A percentile compares a stretch with the other conserved stretches of the same genome.
phyloP scores from a whole-genome alignment of 2,888 invertebrate genomes.

The Drosophila borborema region DNA sequence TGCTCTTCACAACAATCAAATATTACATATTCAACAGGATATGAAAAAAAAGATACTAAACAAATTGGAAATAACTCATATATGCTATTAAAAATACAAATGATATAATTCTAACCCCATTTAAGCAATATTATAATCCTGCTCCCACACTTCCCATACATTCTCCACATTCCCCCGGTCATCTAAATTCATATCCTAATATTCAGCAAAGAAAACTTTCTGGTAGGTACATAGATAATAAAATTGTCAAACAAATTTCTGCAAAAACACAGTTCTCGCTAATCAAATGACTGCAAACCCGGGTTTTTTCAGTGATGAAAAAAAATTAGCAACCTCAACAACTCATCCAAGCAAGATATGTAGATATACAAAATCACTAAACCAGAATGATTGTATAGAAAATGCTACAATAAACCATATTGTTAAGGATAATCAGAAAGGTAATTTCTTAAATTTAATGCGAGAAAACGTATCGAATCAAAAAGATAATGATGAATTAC shows the following conservation, averaged over 20 bases:
- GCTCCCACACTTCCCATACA: slow-evolving; percentile 76
- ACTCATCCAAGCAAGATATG: slow-evolving; percentile 35
- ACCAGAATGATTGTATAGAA: slow-evolving; percentile 23
- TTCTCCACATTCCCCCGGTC: slow-evolving; percentile 76
- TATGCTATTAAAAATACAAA: slow-evolving; percentile 45
- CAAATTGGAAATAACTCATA: slow-evolving; percentile 38
- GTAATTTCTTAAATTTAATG: slow-evolving; percentile 1
- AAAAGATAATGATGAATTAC: slow-evolving; percentile 11
- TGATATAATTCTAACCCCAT: slow-evolving; percentile 41
- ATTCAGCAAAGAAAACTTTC: slow-evolving; percentile 72
- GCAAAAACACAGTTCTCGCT: slow-evolving; percentile 23
- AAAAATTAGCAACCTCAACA: slow-evolving; percentile 25
- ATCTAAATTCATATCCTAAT: slow-evolving; percentile 51
- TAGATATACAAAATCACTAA: slow-evolving; percentile 42
- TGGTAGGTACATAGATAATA: slow-evolving; percentile 76
- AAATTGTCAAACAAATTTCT: slow-evolving; percentile 35
- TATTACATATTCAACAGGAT: slow-evolving; percentile 47
- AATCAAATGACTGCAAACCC: slow-evolving; percentile 26
- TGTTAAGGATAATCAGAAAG: slow-evolving; percentile 16
- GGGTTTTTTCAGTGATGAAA: slow-evolving; percentile 16
- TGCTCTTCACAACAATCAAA: slow-evolving; percentile 54
- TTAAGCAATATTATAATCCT: slow-evolving; percentile 52
- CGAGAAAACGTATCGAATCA: slow-evolving; percentile 9
- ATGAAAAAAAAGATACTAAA: slow-evolving; percentile 35
- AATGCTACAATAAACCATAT: slow-evolving; percentile 2